A percentile compares a stretch with the other conserved stretches of the same genome.
Conservation (phyloP, 64 coral and sea anemone species). For the Pocillopora verrucosa region DNA sequence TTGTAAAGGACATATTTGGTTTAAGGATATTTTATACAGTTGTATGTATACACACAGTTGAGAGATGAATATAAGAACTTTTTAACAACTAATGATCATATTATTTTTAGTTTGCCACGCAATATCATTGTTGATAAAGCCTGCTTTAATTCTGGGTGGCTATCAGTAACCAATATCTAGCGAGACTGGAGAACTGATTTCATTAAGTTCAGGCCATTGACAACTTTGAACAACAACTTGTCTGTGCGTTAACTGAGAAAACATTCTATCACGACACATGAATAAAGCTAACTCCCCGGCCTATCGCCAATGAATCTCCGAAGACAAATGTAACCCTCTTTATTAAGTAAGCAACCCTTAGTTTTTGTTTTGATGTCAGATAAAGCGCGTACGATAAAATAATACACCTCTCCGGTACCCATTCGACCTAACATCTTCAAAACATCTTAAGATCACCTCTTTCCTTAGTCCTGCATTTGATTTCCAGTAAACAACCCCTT, state of each 20-base stretch:
- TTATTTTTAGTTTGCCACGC: background rate
- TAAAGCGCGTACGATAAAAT: background rate
- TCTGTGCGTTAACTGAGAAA: background rate
- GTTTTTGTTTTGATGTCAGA: constrained; percentile 16
- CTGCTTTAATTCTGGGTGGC: constrained; percentile 11
- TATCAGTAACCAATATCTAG: constrained; percentile 27
- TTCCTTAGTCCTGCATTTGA: too few species aligned
- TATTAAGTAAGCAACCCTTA: background rate
- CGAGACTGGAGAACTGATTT: background rate
- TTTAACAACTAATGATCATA: background rate
- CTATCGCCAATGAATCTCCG: background rate
- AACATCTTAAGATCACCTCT: too few species aligned
- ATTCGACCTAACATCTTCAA: too few species aligned
- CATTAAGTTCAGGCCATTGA: background rate
- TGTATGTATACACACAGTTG: background rate
- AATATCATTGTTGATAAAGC: constrained; percentile 3
- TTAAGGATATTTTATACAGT: background rate
- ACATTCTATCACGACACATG: too few species aligned
- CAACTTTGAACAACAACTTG: background rate
- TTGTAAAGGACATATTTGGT: background rate
- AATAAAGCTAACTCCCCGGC: background rate
- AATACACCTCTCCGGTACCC: background rate
- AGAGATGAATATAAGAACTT: background rate
- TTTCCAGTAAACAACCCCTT: too few species aligned
- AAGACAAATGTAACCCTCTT: background rate